Evolutionary conservation across 37 sponge, comb jelly and placozoan species (phyloP), one percentile per base, ranked within the genome.

Genomic region (Diacarnus erythraeanus): DNA sequence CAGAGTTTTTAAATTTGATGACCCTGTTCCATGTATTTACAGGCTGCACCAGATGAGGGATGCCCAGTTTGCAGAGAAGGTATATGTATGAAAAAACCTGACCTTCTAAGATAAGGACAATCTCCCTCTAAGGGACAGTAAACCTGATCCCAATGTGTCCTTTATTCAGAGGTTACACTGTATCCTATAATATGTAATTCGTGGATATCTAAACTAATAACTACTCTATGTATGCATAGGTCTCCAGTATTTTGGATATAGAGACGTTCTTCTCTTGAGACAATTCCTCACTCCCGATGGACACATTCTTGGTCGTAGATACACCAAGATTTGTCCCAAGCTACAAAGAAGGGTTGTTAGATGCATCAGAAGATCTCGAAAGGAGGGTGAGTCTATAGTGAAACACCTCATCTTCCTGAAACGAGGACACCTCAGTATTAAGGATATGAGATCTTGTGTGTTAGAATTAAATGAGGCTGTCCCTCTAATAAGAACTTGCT

Each of bases 221-320:
- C 17, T 54, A 20, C 17, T 54, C 56, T 17, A 20, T 54, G 17
- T 20, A 20, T 54, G 10, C 17, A 17, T 17, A 60, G 83, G 83
- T 54, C 81, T 89, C 54, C 72, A 84, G 26, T 72, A 74, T 23
- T 89, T 89, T 89, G 90, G 90, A 26, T 89, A 89, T 70, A 73
- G 70, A 44, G 90, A 89, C 69, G 90, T 84, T 21, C 64, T 89
- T 20, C 69, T 89, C 26, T 64, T 89, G 54, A 79, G 90, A 38
- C 90, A 89, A 76, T 89, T 89, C 57, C 71, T 89, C 10, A 69
- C 76, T n/a, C 89, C 89, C 2, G 64, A 64, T 0, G 84, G 90
- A 1, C 25, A 74, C 26, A 35, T 84, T 1, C 31, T 79, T 2
- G 72, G 79, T 0, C 67, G 85, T 9, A 84, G 85, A 54, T 3